These are phyloP conservation scores for Eulacestoma nigropectus DNA, from an alignment of 2,113 vertebrate species.

Conservation along the genomic window DNA sequence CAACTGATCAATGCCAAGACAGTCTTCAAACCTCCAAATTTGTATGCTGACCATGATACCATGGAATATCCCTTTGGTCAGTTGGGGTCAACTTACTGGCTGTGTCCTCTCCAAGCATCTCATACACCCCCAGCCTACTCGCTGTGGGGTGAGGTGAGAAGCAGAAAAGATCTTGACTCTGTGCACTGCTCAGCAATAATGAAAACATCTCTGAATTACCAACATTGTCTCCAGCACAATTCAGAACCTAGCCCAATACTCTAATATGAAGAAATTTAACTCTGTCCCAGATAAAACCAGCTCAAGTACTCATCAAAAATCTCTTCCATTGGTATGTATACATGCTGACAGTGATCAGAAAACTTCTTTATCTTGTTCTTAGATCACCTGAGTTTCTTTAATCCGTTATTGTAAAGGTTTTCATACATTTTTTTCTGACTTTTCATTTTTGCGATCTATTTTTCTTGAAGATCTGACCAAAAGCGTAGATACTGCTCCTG, in stretches of 20 bases:
- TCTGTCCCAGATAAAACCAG: neutral
- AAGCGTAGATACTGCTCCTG: neutral
- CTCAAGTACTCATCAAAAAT: neutral
- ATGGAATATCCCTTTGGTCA: neutral
- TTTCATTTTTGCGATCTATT: neutral
- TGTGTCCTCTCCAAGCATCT: neutral
- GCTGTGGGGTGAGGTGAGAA: neutral
- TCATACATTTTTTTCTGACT: neutral
- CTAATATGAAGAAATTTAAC: neutral
- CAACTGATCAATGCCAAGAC: neutral
- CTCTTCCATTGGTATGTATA: neutral
- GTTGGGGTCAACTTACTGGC: neutral
- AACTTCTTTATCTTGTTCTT: neutral
- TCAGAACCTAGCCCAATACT: neutral
- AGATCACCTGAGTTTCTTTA: neutral
- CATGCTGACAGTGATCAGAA: neutral
- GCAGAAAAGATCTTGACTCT: neutral
- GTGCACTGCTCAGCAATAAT: neutral
- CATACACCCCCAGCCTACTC: neutral
- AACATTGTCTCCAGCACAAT: neutral
- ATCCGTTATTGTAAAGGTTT: neutral
- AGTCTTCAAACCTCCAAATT: neutral
- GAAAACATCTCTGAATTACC: neutral
- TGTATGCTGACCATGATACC: neutral
- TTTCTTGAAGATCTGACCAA: neutral